phyloP scores from a whole-genome alignment of 2,888 invertebrate genomes.

The Thumatha senex region DNA sequence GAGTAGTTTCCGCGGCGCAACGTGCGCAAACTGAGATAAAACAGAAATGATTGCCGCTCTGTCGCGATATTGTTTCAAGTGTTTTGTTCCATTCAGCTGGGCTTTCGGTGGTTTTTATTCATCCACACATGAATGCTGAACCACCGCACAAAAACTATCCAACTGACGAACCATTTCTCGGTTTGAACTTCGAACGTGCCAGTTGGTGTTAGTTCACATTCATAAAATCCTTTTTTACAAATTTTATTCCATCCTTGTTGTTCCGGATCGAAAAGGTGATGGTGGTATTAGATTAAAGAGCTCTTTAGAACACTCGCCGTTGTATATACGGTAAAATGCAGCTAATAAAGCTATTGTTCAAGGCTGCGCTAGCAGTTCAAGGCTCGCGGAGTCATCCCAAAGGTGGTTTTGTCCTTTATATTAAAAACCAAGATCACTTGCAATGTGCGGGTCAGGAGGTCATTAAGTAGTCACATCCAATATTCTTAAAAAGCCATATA shows the following conservation, averaged over 20 bases:
- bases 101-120: constrained; percentile 65
- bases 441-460: no score
- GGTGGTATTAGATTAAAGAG: no score
- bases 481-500: no score
- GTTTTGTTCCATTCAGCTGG: constrained; percentile 70
- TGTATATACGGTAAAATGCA: no score
- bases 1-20: constrained; percentile 71
- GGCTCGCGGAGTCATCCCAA: no score
- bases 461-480: no score
- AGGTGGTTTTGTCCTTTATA: no score
- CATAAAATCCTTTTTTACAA: not conserved
- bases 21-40: constrained; percentile 81
- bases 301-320: no score
- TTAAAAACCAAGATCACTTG: no score
- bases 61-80: constrained; percentile 79
- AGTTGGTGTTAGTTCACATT: constrained; percentile 19
- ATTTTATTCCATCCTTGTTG: not conserved
- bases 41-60: constrained; percentile 79
- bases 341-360: no score
- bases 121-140: constrained; percentile 59
- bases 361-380: no score
- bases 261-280: no score
- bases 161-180: constrained; percentile 46
- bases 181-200: constrained; percentile 42
- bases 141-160: constrained; percentile 50